These are phyloP conservation scores for Aporophyla lueneburgensis DNA, from an alignment of 2,888 invertebrate species.

Conservation along the genomic window DNA sequence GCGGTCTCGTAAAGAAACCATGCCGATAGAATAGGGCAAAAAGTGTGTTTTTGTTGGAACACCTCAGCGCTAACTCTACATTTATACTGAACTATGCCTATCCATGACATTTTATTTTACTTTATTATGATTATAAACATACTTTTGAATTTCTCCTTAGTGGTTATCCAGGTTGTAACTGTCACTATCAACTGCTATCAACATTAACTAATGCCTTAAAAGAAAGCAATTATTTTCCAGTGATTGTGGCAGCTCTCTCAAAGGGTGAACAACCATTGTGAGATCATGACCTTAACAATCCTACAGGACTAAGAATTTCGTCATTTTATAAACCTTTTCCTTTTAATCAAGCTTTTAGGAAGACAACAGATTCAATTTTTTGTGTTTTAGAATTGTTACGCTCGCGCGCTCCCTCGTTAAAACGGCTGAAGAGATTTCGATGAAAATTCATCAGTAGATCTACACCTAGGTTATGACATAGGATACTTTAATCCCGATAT, in stretches of 20 bases:
- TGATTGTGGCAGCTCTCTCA: conserved; percentile 36
- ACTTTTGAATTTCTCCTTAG: conserved; percentile 11
- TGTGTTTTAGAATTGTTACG: too few species aligned
- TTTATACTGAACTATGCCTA: too few species aligned
- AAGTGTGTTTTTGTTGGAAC: too few species aligned
- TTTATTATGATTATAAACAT: conserved; percentile 17
- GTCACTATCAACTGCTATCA: conserved; percentile 14
- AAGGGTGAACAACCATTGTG: conserved; percentile 13
- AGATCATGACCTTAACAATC: conserved; percentile 27
- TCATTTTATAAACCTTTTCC: conserved; percentile 14
- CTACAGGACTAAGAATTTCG: conserved; percentile 1
- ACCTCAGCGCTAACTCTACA: neutral
- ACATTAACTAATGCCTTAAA: conserved; percentile 37
- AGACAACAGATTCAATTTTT: too few species aligned
- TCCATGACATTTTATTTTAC: neutral
- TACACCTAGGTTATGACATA: too few species aligned
- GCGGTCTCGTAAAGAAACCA: too few species aligned
- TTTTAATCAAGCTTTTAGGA: neutral
- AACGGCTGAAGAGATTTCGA: too few species aligned
- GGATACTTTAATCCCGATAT: too few species aligned
- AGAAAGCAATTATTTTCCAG: conserved; percentile 38
- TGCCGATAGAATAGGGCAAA: too few species aligned
- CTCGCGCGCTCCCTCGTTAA: too few species aligned
- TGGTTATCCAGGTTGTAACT: conserved; percentile 1
- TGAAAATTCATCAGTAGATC: too few species aligned